Base-by-base conservation (phyloP, 2,888 invertebrate species). In the Azorinus chamasolen region DNA sequence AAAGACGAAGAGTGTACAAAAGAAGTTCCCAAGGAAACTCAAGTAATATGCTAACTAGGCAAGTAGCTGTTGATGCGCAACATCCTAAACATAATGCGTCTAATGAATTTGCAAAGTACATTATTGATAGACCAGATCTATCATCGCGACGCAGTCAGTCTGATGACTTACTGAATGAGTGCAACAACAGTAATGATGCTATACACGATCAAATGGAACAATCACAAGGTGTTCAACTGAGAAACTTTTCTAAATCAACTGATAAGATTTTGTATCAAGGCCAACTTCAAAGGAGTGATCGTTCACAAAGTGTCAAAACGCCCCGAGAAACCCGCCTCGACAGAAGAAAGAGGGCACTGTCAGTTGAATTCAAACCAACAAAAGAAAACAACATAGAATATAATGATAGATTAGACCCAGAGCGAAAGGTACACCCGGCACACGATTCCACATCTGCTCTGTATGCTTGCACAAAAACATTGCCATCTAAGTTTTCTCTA, bases 401-500 rank as follows among this genome's bases (percentile, higher is more conserved):
- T 39, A 55, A 22, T 20, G 16, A 32, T 12, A 6, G 8, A 4
- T 32, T 22, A 14, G 32, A 25, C 14, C 25, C 16, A 22, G 32
- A 37, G 16, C 22, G 32, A 1, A 55, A 63, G 22, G 62, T 66
- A 4, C 45, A 27, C 16, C 69, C 75, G 6, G 51, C 69, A 6
- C 63, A 74, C 27, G 63, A 61, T 10, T 72, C 72, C 32, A 70
- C 65, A 57, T 53, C 64, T 24, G 69, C 65, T 46, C 46, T 73
- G 24, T 76, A 61, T 54, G 80, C 76, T 10, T 50, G 62, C 43
- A 76, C 53, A 27, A 48, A 76, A 2, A 51, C 65, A 24, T 48
- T 64, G 46, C 65, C 80, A n/a, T 76, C 80, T 2, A 76, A 76
- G 53, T 80, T 80, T 73, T 80, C 80, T 22, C 54, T 80, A 25